phyloP scores from a whole-genome alignment of 2,797 vertebrate genomes.

The Thamnophis elegans region DNA sequence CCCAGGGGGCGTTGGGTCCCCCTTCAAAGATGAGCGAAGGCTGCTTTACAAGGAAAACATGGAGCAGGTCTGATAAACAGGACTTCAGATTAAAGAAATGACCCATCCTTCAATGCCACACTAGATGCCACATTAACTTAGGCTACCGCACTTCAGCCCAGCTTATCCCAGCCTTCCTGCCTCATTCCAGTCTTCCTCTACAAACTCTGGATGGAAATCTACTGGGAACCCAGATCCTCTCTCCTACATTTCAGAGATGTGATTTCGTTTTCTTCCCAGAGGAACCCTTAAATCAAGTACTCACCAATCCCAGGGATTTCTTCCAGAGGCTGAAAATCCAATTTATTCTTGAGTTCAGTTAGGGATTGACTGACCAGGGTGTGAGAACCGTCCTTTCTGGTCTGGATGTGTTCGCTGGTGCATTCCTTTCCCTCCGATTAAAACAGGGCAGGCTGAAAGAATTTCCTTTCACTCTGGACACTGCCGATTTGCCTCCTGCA shows the following conservation, averaged over 20 bases:
- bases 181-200: too few relatives aligned
- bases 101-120: not conserved
- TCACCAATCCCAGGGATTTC: not conserved
- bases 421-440: not conserved
- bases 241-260: not conserved
- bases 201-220: too few relatives aligned
- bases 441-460: conserved; percentile 25
- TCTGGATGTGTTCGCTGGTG: not conserved
- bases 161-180: not conserved
- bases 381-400: not conserved
- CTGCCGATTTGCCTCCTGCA: conserved; percentile 50
- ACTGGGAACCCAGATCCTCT: not conserved
- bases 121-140: not conserved
- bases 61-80: not conserved
- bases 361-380: not conserved
- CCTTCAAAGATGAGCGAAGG: not conserved
- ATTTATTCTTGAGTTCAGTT: not conserved
- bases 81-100: not conserved
- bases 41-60: not conserved
- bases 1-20: not conserved
- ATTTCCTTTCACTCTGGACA: conserved; percentile 34
- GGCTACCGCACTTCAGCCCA: not conserved
- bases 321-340: conserved; percentile 7
- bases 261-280: not conserved
- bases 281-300: not conserved